phyloP scores from a whole-genome alignment of 2,113 vertebrate genomes.

The Dipodomys ordii region DNA sequence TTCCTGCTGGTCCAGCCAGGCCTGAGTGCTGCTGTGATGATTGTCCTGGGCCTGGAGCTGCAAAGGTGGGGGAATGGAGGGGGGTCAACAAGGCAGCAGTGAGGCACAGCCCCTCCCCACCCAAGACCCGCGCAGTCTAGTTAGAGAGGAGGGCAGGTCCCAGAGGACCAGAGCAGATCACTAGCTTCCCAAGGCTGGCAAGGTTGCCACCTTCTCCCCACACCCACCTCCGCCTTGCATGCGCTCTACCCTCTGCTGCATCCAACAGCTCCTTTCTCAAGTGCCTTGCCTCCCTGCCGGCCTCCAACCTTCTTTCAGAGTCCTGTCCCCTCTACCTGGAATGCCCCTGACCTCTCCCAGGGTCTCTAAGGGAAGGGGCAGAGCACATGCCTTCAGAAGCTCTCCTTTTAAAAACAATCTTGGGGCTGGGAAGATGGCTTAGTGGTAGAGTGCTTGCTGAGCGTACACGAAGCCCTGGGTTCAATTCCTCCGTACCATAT shows the following conservation, averaged over 20 bases:
- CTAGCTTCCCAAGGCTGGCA: not conserved
- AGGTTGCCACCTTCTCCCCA: not conserved
- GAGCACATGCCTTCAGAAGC: not conserved
- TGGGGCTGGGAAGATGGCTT: too few species aligned
- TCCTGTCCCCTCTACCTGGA: not conserved
- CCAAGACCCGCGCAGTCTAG: not conserved
- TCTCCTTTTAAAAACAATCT: too few species aligned
- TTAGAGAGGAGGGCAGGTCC: not conserved
- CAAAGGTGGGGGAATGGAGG: not conserved
- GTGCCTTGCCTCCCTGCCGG: too few species aligned
- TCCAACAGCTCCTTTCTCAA: not conserved
- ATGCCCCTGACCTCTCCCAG: too few species aligned
- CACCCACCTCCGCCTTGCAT: not conserved
- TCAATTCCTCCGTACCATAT: too few species aligned
- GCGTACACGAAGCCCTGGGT: too few species aligned
- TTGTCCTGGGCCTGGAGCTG: not conserved
- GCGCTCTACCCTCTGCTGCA: not conserved
- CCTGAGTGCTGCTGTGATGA: not conserved
- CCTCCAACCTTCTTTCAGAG: not conserved
- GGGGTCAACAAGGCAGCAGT: too few species aligned
- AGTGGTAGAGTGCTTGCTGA: too few species aligned
- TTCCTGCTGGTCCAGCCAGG: not conserved
- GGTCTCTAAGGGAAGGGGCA: not conserved
- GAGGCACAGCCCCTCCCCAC: not conserved
- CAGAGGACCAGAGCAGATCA: not conserved